A percentile compares a stretch with the other conserved stretches of the same genome.
Evolutionary conservation across 2,797 vertebrate genomes (phyloP).

Genomic region (Rhinella marina): DNA sequence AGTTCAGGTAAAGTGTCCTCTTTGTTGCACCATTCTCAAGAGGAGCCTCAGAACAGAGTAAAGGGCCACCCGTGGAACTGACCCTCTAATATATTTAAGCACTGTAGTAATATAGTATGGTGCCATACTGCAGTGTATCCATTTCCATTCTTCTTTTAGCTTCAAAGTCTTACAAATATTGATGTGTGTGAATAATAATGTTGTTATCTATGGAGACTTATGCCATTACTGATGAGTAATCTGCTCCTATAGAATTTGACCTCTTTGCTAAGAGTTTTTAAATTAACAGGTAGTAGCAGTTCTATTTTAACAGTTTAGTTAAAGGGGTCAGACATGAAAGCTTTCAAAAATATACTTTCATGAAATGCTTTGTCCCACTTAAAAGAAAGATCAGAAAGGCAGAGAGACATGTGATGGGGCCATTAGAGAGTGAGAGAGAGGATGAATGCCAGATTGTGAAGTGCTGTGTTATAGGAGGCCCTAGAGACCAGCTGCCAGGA

Average conservation of each 20-base stretch:
- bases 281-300: constrained; percentile 57
- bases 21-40: too few species aligned
- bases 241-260: not conserved
- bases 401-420: constrained; percentile 75
- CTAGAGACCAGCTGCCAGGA: constrained; percentile 80
- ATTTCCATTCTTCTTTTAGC: not conserved
- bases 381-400: constrained; percentile 78
- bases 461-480: constrained; percentile 71
- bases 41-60: too few species aligned
- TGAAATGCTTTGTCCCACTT: constrained; percentile 70
- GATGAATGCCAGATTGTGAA: constrained; percentile 72
- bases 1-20: too few species aligned
- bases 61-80: too few species aligned
- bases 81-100: too few species aligned
- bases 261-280: not conserved
- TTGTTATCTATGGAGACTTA: not conserved
- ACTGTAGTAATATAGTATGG: not conserved
- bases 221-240: constrained; percentile 36
- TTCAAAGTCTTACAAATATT: constrained; percentile 25
- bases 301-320: constrained; percentile 65
- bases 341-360: constrained; percentile 73
- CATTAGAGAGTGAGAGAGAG: constrained; percentile 70
- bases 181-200: constrained; percentile 29
- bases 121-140: not conserved
- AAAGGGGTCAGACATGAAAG: constrained; percentile 67